A percentile compares a stretch with the other conserved stretches of the same genome.
Evolutionary conservation across 2,888 invertebrate species (phyloP).

Genomic region (Lycocerus yunnanus): DNA sequence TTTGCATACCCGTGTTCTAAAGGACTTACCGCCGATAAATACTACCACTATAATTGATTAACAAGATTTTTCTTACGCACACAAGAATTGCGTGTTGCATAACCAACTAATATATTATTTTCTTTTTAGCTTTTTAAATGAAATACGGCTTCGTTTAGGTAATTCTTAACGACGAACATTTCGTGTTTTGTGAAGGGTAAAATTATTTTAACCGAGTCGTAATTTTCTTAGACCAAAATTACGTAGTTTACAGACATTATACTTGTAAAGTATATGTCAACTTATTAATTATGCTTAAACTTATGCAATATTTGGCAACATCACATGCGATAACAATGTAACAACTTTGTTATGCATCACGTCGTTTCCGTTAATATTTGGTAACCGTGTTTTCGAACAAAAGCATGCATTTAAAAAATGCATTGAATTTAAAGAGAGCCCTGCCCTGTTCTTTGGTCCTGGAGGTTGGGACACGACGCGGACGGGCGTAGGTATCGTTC

Average conservation of each 20-base stretch:
- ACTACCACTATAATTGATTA: not conserved
- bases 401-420: not conserved
- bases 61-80: too few relatives aligned
- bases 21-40: slow-evolving; percentile 43
- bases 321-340: not conserved
- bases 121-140: too few relatives aligned
- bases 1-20: slow-evolving; percentile 47
- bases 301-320: not conserved
- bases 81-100: too few relatives aligned
- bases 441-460: not conserved
- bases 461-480: not conserved
- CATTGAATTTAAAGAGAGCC: not conserved
- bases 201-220: not conserved
- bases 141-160: not conserved
- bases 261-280: not conserved
- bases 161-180: not conserved
- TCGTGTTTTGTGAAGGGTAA: not conserved
- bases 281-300: not conserved
- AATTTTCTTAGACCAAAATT: not conserved
- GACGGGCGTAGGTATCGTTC: slow-evolving; percentile 7
- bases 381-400: not conserved
- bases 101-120: too few relatives aligned
- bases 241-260: not conserved
- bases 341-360: not conserved
- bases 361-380: not conserved